Evolutionary conservation across 1,140 invertebrate species (phyloP).

Genomic region (Drosophila saltans): DNA sequence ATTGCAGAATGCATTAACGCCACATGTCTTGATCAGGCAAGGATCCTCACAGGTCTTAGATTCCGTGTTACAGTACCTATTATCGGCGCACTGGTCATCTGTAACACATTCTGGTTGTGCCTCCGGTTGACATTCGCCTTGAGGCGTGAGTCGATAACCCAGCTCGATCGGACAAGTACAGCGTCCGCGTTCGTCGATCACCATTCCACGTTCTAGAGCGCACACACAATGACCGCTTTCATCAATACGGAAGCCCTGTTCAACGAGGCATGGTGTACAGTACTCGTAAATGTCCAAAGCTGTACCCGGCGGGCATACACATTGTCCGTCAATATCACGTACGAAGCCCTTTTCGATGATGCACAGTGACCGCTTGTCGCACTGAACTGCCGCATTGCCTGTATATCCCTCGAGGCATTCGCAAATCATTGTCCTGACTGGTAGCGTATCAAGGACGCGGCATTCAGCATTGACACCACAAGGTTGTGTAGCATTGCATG

Average conservation of each 20-base stretch:
- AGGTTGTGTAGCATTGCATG: conserved; percentile 90
- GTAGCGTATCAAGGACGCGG: conserved; percentile 90
- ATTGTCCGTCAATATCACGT: conserved; percentile 88
- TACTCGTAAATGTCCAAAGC: conserved; percentile 90
- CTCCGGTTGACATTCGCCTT: conserved; percentile 87
- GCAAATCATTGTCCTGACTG: conserved; percentile 94
- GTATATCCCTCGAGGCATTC: conserved; percentile 93
- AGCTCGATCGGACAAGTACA: conserved; percentile 90
- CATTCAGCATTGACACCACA: conserved; percentile 93
- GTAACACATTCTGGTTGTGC: conserved; percentile 87
- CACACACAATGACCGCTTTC: conserved; percentile 91
- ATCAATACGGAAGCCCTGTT: conserved; percentile 90
- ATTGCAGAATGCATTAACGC: conserved; percentile 91
- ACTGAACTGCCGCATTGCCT: conserved; percentile 91
- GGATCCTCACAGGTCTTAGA: conserved; percentile 90
- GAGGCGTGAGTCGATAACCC: conserved; percentile 87
- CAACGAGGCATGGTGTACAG: conserved; percentile 88
- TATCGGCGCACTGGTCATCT: conserved; percentile 91
- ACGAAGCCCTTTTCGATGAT: conserved; percentile 89
- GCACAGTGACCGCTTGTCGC: conserved; percentile 88
- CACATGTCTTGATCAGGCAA: conserved; percentile 89
- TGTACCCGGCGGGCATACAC: conserved; percentile 89
- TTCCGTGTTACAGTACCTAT: conserved; percentile 88
- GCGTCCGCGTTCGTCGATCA: conserved; percentile 89
- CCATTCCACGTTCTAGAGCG: conserved; percentile 89